Evolutionary conservation across 2,113 vertebrate genomes (phyloP).

Genomic region (Tauraco erythrolophus): DNA sequence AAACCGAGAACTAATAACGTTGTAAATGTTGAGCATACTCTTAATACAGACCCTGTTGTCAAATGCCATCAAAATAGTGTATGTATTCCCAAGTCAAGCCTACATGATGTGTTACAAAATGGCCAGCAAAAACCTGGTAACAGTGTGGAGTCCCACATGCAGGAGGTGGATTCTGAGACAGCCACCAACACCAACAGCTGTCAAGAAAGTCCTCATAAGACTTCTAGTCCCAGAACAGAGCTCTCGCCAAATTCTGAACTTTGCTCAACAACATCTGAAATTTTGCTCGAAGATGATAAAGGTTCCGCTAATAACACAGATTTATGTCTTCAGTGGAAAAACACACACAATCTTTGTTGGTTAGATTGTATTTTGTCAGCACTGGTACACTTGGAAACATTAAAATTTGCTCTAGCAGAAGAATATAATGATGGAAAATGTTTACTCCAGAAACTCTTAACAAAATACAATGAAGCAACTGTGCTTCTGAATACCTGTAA

Average conservation of each 20-base stretch:
- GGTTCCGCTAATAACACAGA: neutral
- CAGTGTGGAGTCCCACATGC: neutral
- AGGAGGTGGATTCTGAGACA: constrained; percentile 28
- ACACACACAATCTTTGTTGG: constrained; percentile 86
- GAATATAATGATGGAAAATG: constrained; percentile 41
- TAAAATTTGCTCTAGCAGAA: constrained; percentile 63
- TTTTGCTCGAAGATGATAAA: neutral
- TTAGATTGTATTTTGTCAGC: constrained; percentile 87
- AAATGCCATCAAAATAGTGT: neutral
- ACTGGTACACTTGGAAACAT: constrained; percentile 82
- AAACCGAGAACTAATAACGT: constrained; percentile 36
- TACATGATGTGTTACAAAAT: neutral
- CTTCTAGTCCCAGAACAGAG: neutral
- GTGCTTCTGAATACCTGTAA: constrained; percentile 60
- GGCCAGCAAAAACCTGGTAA: neutral
- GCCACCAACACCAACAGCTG: neutral
- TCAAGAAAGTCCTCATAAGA: neutral
- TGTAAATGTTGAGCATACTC: neutral
- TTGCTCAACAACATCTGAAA: neutral
- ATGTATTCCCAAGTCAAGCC: neutral
- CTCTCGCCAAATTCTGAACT: neutral
- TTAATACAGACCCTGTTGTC: neutral
- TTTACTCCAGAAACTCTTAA: constrained; percentile 78
- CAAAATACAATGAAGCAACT: constrained; percentile 75
- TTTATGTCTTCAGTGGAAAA: constrained; percentile 86